Percentiles rank a stretch among this genome's conserved stretches.
These are phyloP conservation scores for Drosophila borborema DNA, from an alignment of 2,888 invertebrate genomes.

Conservation along the genomic window DNA sequence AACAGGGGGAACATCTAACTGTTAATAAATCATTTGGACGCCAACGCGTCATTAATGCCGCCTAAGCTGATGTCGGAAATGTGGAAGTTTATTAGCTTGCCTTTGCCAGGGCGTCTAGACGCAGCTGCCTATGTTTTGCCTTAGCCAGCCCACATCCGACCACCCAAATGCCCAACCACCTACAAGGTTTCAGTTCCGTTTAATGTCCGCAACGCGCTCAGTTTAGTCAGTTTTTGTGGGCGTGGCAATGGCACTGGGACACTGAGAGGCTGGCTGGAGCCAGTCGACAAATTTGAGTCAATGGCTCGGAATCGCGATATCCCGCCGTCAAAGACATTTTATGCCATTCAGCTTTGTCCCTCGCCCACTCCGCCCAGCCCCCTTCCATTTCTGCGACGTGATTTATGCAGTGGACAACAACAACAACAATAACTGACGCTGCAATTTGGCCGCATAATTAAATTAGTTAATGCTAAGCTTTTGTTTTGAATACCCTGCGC, in stretches of 20 bases:
- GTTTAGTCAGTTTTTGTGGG: slow-evolving; percentile 28
- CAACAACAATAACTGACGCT: slow-evolving; percentile 39
- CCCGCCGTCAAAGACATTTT: slow-evolving; percentile 39
- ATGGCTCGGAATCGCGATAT: slow-evolving; percentile 67
- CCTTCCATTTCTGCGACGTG: slow-evolving; percentile 29
- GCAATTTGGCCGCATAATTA: slow-evolving; percentile 67
- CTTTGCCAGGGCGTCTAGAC: slow-evolving; percentile 55
- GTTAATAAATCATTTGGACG: slow-evolving; percentile 67
- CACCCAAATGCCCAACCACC: background rate
- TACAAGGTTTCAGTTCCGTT: slow-evolving; percentile 1
- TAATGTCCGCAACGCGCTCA: slow-evolving; percentile 46
- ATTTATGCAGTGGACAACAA: slow-evolving; percentile 49
- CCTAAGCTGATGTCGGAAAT: slow-evolving; percentile 69
- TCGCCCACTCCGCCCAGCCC: background rate
- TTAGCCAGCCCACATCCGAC: background rate
- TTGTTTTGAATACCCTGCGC: slow-evolving; percentile 27
- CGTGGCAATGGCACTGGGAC: background rate
- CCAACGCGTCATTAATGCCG: slow-evolving; percentile 64
- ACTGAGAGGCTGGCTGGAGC: background rate
- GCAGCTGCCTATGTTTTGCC: slow-evolving; percentile 16
- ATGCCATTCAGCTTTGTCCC: slow-evolving; percentile 8
- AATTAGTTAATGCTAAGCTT: slow-evolving; percentile 66
- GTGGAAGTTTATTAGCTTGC: slow-evolving; percentile 66
- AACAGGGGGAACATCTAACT: slow-evolving; percentile 33
- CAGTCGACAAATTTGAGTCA: slow-evolving; percentile 66